Conservation (phyloP, 2,888 invertebrate genomes). For the Caenorhabditis angaria region DNA sequence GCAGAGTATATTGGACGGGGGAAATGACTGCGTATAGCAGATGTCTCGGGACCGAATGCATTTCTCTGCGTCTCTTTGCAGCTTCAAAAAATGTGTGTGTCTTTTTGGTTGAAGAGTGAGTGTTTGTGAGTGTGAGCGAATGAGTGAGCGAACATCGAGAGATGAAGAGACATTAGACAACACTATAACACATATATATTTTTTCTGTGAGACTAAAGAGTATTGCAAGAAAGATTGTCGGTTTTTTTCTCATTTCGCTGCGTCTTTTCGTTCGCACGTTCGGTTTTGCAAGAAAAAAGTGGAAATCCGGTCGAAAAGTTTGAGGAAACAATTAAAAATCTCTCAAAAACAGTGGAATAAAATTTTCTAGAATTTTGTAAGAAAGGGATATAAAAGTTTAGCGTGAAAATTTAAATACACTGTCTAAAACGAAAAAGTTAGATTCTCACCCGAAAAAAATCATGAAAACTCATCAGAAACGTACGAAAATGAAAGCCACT, state of each 20-base stretch:
- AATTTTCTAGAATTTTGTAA: not conserved
- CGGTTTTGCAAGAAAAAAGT: not conserved
- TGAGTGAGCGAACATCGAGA: too few relatives aligned
- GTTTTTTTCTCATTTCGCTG: not conserved
- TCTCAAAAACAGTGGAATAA: not conserved
- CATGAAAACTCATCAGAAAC: too few relatives aligned
- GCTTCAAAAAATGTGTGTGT: not conserved
- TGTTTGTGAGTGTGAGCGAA: too few relatives aligned
- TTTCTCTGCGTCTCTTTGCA: not conserved
- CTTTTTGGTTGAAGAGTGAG: not conserved
- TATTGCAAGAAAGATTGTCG: conserved; percentile 2
- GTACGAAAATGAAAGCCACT: too few relatives aligned
- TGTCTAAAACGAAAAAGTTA: too few relatives aligned
- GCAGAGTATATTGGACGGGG: not conserved
- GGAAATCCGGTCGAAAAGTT: not conserved
- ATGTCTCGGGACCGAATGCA: conserved; percentile 2
- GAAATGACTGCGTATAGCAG: not conserved
- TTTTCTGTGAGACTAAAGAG: conserved; percentile 2
- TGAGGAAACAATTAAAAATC: not conserved
- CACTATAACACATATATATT: not conserved
- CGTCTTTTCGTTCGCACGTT: not conserved
- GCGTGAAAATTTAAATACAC: too few relatives aligned
- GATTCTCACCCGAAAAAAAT: too few relatives aligned
- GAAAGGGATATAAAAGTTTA: conserved; percentile 15
- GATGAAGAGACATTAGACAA: not conserved